Conservation (phyloP, 2,888 invertebrate genomes). For the Drosophila conformis region DNA sequence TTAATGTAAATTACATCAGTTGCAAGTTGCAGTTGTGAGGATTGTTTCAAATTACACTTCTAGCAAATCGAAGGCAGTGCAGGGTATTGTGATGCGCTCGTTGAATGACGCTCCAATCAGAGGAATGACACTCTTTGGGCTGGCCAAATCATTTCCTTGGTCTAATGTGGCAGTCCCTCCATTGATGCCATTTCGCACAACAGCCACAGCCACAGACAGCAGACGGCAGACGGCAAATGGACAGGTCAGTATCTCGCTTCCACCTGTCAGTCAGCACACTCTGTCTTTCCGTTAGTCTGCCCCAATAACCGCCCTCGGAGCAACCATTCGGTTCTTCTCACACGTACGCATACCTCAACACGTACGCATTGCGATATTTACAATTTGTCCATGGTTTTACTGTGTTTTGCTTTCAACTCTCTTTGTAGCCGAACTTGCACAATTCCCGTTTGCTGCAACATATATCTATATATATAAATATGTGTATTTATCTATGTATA, state of each 20-base stretch:
- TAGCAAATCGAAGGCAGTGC: background rate
- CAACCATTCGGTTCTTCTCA: slow-evolving; percentile 9
- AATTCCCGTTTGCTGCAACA: background rate
- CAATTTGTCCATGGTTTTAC: slow-evolving; percentile 43
- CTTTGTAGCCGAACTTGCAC: slow-evolving; percentile 4
- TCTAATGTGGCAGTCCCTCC: slow-evolving; percentile 1
- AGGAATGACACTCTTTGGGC: background rate
- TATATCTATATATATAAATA: background rate
- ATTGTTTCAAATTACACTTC: background rate
- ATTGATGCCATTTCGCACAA: slow-evolving; percentile 7
- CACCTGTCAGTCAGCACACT: slow-evolving; percentile 13
- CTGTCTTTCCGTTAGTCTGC: background rate
- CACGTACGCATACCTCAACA: slow-evolving; percentile 31
- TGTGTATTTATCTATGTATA: background rate
- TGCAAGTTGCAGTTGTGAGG: background rate
- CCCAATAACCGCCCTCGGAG: slow-evolving; percentile 1
- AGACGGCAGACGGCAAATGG: slow-evolving; percentile 7
- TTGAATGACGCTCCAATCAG: slow-evolving; percentile 12
- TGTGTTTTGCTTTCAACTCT: slow-evolving; percentile 31
- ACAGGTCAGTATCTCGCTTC: slow-evolving; percentile 8
- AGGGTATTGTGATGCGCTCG: background rate
- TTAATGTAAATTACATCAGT: background rate
- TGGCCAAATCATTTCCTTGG: slow-evolving; percentile 9
- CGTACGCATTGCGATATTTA: slow-evolving; percentile 48
- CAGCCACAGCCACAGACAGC: slow-evolving; percentile 7